These are phyloP conservation scores for Drosophila lacicola DNA, from an alignment of 2,888 invertebrate species.

Conservation along the genomic window DNA sequence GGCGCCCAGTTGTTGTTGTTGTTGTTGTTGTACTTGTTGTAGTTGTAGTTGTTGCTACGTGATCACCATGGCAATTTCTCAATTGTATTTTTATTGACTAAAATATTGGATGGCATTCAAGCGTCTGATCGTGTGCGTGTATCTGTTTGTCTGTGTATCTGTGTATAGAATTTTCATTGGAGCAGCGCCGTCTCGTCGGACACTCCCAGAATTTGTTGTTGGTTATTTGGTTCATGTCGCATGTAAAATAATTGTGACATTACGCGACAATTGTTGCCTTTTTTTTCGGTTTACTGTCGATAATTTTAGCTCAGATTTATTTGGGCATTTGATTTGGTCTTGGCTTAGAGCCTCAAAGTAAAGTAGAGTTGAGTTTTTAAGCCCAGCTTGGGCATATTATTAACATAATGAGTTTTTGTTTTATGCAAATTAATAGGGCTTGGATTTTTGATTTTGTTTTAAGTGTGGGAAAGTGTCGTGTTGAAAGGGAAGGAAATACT, in stretches of 20 bases:
- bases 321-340: conserved; percentile 27
- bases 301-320: conserved; percentile 37
- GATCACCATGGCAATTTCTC: conserved; percentile 79
- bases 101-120: conserved; percentile 70
- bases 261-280: conserved; percentile 49
- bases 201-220: conserved; percentile 57
- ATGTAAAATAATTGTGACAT: conserved; percentile 70
- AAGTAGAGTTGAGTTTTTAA: background rate
- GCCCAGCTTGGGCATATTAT: conserved; percentile 3
- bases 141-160: background rate
- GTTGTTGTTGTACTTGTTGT: conserved; percentile 31
- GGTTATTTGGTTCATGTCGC: conserved; percentile 71
- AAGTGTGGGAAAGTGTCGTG: conserved; percentile 14
- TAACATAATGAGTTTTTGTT: background rate
- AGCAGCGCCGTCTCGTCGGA: conserved; percentile 45
- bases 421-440: background rate
- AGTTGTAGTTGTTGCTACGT: conserved; percentile 62
- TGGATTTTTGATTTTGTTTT: conserved; percentile 12
- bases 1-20: conserved; percentile 39
- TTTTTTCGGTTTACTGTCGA: conserved; percentile 25
- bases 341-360: background rate
- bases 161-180: conserved; percentile 65
- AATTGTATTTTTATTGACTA: conserved; percentile 78
- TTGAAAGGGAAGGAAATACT: conserved; percentile 1
- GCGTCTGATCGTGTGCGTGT: conserved; percentile 50